Percentiles rank a stretch among this genome's conserved stretches.
These are phyloP conservation scores for Drosophila helvetica DNA, from an alignment of 2,888 invertebrate species.

Conservation along the genomic window DNA sequence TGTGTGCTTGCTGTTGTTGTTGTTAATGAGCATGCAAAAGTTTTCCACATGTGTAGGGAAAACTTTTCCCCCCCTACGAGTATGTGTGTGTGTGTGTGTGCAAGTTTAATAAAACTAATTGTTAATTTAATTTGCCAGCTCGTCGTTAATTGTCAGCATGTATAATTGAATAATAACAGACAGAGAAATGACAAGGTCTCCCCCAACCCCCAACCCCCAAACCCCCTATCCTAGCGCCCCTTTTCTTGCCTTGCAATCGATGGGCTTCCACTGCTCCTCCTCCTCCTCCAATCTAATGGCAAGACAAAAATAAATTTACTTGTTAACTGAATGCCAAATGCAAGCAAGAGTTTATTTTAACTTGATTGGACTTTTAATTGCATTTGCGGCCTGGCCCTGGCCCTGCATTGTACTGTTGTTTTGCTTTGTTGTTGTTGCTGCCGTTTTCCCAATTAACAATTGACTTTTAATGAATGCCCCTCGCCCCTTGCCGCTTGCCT, in stretches of 20 bases:
- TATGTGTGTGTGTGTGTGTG: constrained; percentile 26
- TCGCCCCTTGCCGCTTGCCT: too few relatives aligned
- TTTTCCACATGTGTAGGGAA: constrained; percentile 43
- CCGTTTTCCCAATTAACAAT: constrained; percentile 64
- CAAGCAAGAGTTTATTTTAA: constrained; percentile 41
- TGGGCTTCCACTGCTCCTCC: not conserved
- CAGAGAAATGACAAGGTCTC: constrained; percentile 11
- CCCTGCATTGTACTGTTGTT: not conserved
- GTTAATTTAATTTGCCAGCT: constrained; percentile 83
- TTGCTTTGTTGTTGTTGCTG: constrained; percentile 15
- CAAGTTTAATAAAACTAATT: constrained; percentile 83
- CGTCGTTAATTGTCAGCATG: constrained; percentile 81
- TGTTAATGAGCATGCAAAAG: constrained; percentile 77
- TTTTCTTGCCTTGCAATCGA: constrained; percentile 28
- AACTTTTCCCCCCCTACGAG: constrained; percentile 48
- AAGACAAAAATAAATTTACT: constrained; percentile 50
- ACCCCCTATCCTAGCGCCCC: not conserved
- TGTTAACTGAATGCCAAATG: constrained; percentile 16
- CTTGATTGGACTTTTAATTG: constrained; percentile 66
- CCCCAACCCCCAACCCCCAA: constrained; percentile 5
- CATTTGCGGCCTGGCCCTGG: constrained; percentile 45
- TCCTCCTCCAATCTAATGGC: constrained; percentile 16
- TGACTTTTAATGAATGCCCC: constrained; percentile 57
- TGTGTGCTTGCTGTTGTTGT: constrained; percentile 56
- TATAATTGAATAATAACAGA: constrained; percentile 81